A percentile compares a stretch with the other conserved stretches of the same genome.
phyloP scores from a whole-genome alignment of 2,113 vertebrate genomes.

The Amphiprion ocellaris region DNA sequence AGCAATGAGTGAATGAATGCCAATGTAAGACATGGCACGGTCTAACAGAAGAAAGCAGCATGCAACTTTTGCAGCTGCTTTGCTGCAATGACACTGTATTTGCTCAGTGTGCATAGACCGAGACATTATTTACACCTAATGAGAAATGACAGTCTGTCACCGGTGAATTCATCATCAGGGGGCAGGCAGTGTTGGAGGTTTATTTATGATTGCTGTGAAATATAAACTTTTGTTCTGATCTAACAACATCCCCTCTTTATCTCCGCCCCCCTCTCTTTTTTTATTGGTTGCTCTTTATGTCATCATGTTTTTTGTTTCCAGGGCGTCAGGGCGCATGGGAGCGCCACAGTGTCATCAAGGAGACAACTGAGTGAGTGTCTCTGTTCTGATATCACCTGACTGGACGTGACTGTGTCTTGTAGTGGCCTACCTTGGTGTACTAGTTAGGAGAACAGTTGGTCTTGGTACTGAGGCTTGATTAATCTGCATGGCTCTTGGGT shows the following conservation, averaged over 20 bases:
- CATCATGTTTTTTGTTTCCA: slow-evolving; percentile 80
- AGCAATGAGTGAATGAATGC: slow-evolving; percentile 10
- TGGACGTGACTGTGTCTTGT: slow-evolving; percentile 78
- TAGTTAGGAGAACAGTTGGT: slow-evolving; percentile 64
- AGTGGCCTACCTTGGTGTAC: slow-evolving; percentile 71
- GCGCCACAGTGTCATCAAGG: slow-evolving; percentile 78
- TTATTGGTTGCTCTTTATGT: slow-evolving; percentile 64
- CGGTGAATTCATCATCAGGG: slow-evolving; percentile 23
- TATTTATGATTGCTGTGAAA: slow-evolving; percentile 45
- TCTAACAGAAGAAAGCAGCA: neutral
- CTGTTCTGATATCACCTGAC: slow-evolving; percentile 78
- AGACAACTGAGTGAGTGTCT: slow-evolving; percentile 83
- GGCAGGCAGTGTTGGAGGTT: slow-evolving; percentile 12
- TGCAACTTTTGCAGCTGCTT: slow-evolving; percentile 12
- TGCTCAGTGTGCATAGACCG: slow-evolving; percentile 23
- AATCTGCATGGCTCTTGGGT: slow-evolving; percentile 15
- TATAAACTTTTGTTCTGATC: slow-evolving; percentile 49
- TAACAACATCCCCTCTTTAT: slow-evolving; percentile 64
- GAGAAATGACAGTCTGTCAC: slow-evolving; percentile 36
- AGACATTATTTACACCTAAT: slow-evolving; percentile 14
- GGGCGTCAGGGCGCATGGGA: slow-evolving; percentile 80
- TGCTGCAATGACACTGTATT: neutral
- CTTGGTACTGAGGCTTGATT: slow-evolving; percentile 72
- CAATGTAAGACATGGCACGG: neutral
- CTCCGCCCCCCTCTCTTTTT: slow-evolving; percentile 22